phyloP scores from a whole-genome alignment of 2,113 vertebrate genomes.

The Pseudopodoces humilis region DNA sequence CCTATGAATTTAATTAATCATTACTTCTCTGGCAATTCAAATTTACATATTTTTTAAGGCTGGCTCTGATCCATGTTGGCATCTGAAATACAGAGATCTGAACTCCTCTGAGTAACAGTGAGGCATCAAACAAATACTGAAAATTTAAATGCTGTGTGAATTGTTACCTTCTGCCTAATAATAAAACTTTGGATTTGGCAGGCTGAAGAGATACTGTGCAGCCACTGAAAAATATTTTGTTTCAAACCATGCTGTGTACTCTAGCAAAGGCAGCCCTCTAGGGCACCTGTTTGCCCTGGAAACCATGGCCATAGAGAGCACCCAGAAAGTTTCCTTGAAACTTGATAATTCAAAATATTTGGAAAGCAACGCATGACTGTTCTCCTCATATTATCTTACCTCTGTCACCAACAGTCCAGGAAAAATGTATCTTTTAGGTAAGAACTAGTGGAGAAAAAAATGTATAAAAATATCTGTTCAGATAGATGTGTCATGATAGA shows the following conservation, averaged over 20 bases:
- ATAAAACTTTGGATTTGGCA: neutral
- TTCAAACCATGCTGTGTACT: neutral
- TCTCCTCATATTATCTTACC: neutral
- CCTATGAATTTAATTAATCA: slow-evolving; percentile 40
- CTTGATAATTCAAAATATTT: neutral
- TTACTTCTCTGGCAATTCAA: slow-evolving; percentile 5
- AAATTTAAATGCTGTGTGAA: neutral
- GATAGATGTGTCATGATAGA: neutral
- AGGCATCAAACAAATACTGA: neutral
- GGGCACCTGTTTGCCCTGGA: neutral
- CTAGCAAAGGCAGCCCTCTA: neutral
- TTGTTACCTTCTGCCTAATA: neutral
- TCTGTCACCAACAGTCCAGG: neutral
- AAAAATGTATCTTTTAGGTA: neutral
- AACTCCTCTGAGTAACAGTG: neutral
- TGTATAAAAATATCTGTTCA: neutral
- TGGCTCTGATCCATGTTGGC: slow-evolving; percentile 29
- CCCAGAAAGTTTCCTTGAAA: neutral
- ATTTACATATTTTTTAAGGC: neutral
- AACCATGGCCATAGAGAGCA: neutral
- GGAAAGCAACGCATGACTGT: neutral
- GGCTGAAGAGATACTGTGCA: neutral
- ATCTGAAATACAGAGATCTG: neutral
- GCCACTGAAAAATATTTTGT: neutral
- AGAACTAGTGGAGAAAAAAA: neutral